Base-by-base conservation (phyloP, 2,797 vertebrate genomes). In the Acrossocheilus wenchowensis region DNA sequence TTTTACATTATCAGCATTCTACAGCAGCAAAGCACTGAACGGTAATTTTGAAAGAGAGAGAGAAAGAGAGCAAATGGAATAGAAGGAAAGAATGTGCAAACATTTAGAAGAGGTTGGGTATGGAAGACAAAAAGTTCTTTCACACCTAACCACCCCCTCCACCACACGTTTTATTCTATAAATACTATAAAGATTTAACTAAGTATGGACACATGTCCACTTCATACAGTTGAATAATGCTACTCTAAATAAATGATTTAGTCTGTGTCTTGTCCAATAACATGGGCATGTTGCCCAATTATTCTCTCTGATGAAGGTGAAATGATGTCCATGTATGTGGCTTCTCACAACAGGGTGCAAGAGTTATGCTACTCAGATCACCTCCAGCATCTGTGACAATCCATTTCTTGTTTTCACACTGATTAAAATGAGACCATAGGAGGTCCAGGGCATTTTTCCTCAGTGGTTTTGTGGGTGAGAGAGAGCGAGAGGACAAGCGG, bases 221-320 rank as follows among this genome's bases (percentile, higher is more conserved):
- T 26, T 60, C 52, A 78, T 15, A 30, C 41, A 48, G 12, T 78
- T 41, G 26, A 60, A 41, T 60, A 41, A 78, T 39, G 36, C 77
- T 41, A 60, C 23, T 12, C 4, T 66, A 64, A 64, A 80, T 62
- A 1, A 78, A 80, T 64, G 8, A 64, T 80, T 68, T 68, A n/a
- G 48, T 74, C 41, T 17, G 54, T 62, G 82, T 82, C 54, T 15
- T 74, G 30, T 79, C 19, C 82, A 84, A 62, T n/a, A 41, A 68
- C 54, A 66, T 6, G 54, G 54, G 8, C 66, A 39, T 21, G 8
- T 81, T 23, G 43, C 48, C 64, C 86, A 85, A 89, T 87, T 85
- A 85, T 85, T 85, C 57, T 85, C 12, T 71, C 34, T 48, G 45
- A 78, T 48, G n/a, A 60, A 78, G 75, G 43, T 69, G 39, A 82